phyloP scores from a whole-genome alignment of 2,113 vertebrate genomes.

The Philantomba maxwellii region DNA sequence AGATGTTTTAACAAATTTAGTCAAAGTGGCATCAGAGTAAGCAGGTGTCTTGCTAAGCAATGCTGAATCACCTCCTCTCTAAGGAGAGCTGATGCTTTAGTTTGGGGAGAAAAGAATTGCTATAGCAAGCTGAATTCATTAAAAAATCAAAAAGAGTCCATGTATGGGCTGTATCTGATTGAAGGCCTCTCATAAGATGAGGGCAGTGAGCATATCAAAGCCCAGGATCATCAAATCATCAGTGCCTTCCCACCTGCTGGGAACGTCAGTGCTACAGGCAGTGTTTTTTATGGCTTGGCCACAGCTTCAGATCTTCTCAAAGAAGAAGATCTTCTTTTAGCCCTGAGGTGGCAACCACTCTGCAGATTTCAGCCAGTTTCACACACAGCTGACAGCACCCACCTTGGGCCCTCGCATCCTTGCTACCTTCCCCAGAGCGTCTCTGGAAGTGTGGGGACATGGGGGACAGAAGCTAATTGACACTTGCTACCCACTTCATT shows the following conservation, averaged over 20 bases:
- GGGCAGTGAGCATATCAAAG: not conserved
- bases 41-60: conserved; percentile 51
- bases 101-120: not conserved
- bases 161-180: not conserved
- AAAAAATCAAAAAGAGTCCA: not conserved
- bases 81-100: not conserved
- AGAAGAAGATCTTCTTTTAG: not conserved
- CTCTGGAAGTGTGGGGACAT: not conserved
- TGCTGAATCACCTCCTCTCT: conserved; percentile 18
- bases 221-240: not conserved
- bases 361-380: not conserved
- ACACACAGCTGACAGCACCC: not conserved
- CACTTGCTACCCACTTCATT: not conserved
- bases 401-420: not conserved
- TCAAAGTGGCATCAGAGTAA: not conserved
- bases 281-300: not conserved
- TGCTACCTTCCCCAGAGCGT: not conserved
- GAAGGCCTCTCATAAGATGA: not conserved
- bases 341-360: not conserved
- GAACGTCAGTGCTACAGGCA: not conserved
- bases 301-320: not conserved
- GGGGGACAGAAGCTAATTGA: not conserved
- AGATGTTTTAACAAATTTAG: conserved; percentile 59
- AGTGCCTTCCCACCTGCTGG: not conserved
- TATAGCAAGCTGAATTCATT: not conserved